A percentile compares a stretch with the other conserved stretches of the same genome.
These are phyloP conservation scores for Hemicentrotus pulcherrimus DNA, from an alignment of 35 echinoderm and acorn worm genomes.

Conservation along the genomic window DNA sequence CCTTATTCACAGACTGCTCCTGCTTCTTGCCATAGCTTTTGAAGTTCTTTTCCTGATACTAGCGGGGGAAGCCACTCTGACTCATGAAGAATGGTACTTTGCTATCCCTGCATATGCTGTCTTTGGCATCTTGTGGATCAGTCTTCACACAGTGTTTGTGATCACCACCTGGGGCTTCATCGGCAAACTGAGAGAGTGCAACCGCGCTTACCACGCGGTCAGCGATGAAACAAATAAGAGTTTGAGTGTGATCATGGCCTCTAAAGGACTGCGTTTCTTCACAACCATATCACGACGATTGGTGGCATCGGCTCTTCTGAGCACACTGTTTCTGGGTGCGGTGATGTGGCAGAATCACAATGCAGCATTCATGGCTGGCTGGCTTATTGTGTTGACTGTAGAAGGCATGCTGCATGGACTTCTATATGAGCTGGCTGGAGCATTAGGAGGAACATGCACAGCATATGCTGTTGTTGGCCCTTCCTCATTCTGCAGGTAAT, in stretches of 20 bases:
- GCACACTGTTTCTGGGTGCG: slow-evolving; percentile 77
- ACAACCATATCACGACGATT: slow-evolving; percentile 76
- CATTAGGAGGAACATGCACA: slow-evolving; percentile 80
- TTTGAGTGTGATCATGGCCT: slow-evolving; percentile 85
- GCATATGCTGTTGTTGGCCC: slow-evolving; percentile 87
- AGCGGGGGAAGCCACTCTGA: slow-evolving; percentile 73
- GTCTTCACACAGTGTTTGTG: slow-evolving; percentile 78
- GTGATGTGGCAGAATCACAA: slow-evolving; percentile 89
- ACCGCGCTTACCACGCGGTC: slow-evolving; percentile 56
- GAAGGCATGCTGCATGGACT: slow-evolving; percentile 83
- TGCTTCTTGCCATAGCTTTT: slow-evolving; percentile 66
- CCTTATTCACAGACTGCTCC: slow-evolving; percentile 53
- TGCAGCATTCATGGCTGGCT: slow-evolving; percentile 81
- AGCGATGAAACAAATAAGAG: slow-evolving; percentile 63
- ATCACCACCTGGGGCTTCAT: slow-evolving; percentile 86
- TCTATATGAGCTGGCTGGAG: slow-evolving; percentile 77
- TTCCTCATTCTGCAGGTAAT: slow-evolving; percentile 89
- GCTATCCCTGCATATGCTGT: slow-evolving; percentile 82
- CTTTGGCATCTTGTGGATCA: slow-evolving; percentile 91
- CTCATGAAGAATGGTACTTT: slow-evolving; percentile 97
- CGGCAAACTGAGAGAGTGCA: slow-evolving; percentile 84
- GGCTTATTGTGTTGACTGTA: slow-evolving; percentile 76
- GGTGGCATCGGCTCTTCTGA: slow-evolving; percentile 67
- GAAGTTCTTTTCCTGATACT: slow-evolving; percentile 76
- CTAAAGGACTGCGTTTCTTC: slow-evolving; percentile 87